A percentile compares a stretch with the other conserved stretches of the same genome.
These are phyloP conservation scores for Stigmatopora nigra DNA, from an alignment of 2,113 vertebrate genomes.

Conservation along the genomic window DNA sequence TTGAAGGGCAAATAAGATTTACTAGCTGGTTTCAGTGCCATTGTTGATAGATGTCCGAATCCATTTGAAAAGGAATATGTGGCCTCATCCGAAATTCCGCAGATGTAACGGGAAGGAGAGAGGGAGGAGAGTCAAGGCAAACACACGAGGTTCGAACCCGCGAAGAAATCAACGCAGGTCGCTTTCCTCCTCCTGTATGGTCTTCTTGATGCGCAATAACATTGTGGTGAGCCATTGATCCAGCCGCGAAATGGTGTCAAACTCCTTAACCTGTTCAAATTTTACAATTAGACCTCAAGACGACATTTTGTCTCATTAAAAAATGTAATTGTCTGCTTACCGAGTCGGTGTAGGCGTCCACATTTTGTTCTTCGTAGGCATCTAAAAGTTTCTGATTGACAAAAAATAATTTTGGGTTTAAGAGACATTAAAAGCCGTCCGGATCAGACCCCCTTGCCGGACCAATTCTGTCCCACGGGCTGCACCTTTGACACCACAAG, in stretches of 20 bases:
- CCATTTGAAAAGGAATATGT: too few species aligned
- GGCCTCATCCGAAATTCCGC: background rate
- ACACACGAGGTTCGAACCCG: background rate
- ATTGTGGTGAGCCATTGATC: slow-evolving; percentile 96
- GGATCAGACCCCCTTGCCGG: too few species aligned
- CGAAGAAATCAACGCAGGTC: slow-evolving; percentile 69
- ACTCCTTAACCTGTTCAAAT: slow-evolving; percentile 83
- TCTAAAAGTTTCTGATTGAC: slow-evolving; percentile 80
- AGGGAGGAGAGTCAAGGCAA: slow-evolving; percentile 30
- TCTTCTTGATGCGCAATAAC: slow-evolving; percentile 93
- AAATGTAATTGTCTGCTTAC: slow-evolving; percentile 59
- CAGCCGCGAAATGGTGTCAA: slow-evolving; percentile 85
- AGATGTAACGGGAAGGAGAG: background rate
- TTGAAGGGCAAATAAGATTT: background rate
- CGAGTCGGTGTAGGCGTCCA: slow-evolving; percentile 83
- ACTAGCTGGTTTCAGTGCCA: background rate
- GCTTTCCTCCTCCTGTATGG: slow-evolving; percentile 82
- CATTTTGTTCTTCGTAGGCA: slow-evolving; percentile 85
- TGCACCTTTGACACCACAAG: too few species aligned
- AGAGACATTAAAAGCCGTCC: too few species aligned
- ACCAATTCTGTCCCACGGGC: too few species aligned
- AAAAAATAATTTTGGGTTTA: background rate
- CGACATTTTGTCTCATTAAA: background rate
- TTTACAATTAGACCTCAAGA: background rate
- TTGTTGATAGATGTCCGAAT: too few species aligned